These are phyloP conservation scores for Hybos culiciformis DNA, from an alignment of 2,888 invertebrate genomes.

Conservation along the genomic window DNA sequence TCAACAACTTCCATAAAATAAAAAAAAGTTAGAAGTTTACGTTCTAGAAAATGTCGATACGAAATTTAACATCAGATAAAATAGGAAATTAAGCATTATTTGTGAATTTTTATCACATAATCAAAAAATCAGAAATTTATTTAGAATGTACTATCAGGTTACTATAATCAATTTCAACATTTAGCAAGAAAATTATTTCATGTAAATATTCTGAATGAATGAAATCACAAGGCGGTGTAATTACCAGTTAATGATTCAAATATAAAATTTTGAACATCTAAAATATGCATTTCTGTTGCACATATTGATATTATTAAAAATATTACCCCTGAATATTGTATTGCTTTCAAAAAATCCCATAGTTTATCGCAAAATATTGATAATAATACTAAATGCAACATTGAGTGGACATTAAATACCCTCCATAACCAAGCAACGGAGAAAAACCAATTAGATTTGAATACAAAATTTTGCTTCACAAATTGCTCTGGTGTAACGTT, in stretches of 20 bases:
- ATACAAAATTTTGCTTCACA: slow-evolving; percentile 43
- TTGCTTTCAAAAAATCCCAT: slow-evolving; percentile 57
- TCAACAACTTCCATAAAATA: too few relatives aligned
- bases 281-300: slow-evolving; percentile 57
- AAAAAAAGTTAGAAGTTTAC: too few relatives aligned
- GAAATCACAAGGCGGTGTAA: slow-evolving; percentile 34
- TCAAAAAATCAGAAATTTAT: too few relatives aligned
- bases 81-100: too few relatives aligned
- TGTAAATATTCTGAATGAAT: too few relatives aligned
- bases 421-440: slow-evolving; percentile 62
- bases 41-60: too few relatives aligned
- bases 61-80: neutral
- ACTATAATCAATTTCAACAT: too few relatives aligned
- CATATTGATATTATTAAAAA: slow-evolving; percentile 51
- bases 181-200: too few relatives aligned
- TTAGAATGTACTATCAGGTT: too few relatives aligned
- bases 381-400: slow-evolving; percentile 57
- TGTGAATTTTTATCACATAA: too few relatives aligned
- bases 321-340: slow-evolving; percentile 60
- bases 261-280: slow-evolving; percentile 44
- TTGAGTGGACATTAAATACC: slow-evolving; percentile 62
- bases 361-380: slow-evolving; percentile 71
- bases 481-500: slow-evolving; percentile 40
- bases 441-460: slow-evolving; percentile 62
- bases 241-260: slow-evolving; percentile 37